Evolutionary conservation across 1,140 invertebrate species (phyloP).

Genomic region (Temnothorax longispinosus): DNA sequence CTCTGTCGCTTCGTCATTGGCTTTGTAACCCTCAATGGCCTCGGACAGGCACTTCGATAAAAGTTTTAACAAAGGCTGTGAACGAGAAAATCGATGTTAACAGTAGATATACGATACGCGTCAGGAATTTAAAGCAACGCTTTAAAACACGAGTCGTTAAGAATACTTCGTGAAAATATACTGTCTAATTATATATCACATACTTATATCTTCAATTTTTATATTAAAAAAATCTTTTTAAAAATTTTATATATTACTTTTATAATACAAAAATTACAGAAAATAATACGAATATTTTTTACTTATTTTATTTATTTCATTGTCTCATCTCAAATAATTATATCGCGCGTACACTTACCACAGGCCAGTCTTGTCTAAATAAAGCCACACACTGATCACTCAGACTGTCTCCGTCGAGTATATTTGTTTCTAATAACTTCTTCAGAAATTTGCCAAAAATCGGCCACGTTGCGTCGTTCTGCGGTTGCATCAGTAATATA

Average conservation of each 20-base stretch:
- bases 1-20: constrained; percentile 75
- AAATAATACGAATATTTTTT: neutral
- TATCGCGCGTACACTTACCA: constrained; percentile 72
- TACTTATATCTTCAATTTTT: neutral
- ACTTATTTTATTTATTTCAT: neutral
- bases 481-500: constrained; percentile 79
- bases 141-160: neutral
- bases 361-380: constrained; percentile 84
- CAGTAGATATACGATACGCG: neutral
- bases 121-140: neutral
- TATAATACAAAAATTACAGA: neutral
- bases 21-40: constrained; percentile 77
- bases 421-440: constrained; percentile 77
- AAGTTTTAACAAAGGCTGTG: constrained; percentile 77
- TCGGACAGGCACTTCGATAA: constrained; percentile 81
- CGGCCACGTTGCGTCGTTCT: constrained; percentile 75
- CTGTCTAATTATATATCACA: neutral
- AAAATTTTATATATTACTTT: neutral
- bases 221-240: neutral
- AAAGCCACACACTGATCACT: constrained; percentile 84
- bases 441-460: constrained; percentile 79
- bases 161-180: neutral
- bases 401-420: constrained; percentile 81
- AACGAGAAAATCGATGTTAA: constrained; percentile 52
- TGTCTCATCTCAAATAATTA: neutral